Evolutionary conservation across 2,888 invertebrate genomes (phyloP), one percentile per base, ranked within the genome.

Genomic region (Cheilosia pagana): DNA sequence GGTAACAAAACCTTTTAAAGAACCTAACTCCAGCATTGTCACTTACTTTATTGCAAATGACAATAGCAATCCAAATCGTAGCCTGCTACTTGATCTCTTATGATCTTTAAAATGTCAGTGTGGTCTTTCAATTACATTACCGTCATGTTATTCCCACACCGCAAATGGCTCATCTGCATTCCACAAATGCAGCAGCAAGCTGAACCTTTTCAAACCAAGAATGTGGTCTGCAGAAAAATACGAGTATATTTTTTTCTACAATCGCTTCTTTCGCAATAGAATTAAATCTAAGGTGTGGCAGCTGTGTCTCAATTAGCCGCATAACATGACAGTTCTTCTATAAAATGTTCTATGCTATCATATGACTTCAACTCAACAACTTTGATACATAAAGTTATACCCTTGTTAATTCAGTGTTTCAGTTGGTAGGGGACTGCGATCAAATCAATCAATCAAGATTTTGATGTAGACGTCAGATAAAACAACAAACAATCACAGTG

Each of bases 211-310:
- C 10, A 23, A 59, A 57, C 28, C 50, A 68, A 68, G 67, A 62
- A 77, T 77, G 77, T 25, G 62, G 68, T 77, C 12, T 35, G 12
- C 35, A 35, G 35, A 35, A 12, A 12, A n/a, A n/a, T n/a, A n/a
- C n/a, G n/a, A n/a, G n/a, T 62, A 8, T 68, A 21, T 48, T 62
- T 55, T 55, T 23, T 43, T 31, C 23, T 52, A 16, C 53, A 60
- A 53, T 67, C 53, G 50, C 19, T 62, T 10, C 28, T 52, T 14
- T 19, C 12, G 23, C 4, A n/a, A 50, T n/a, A 45, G 35, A 25
- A 63, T 19, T 35, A 59, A 59, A 65, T 79, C 78, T 59, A 79
- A 79, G 78, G 52, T 79, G 63, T 78, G 71, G n/a, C 39, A 71
- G 55, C 14, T 70, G 52, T 35, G 35, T 60, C 43, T 78, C 52